Conservation (phyloP, 2,797 vertebrate species). For the Oreochromis grahami region DNA sequence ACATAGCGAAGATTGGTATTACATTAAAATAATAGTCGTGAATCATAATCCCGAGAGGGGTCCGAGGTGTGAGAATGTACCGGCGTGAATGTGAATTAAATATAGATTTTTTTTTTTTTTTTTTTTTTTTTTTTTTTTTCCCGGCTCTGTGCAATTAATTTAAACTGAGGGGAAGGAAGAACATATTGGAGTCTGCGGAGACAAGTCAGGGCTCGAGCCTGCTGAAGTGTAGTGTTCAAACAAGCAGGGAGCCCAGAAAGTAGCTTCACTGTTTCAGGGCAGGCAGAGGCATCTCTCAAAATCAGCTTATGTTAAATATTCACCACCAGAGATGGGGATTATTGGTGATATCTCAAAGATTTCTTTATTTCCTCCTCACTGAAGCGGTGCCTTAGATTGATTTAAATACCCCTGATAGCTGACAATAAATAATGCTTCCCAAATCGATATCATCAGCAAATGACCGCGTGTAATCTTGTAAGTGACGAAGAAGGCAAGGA, state of each 20-base stretch:
- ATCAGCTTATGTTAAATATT: background rate
- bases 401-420: background rate
- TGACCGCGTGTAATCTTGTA: background rate
- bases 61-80: constrained; percentile 1
- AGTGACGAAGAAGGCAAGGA: background rate
- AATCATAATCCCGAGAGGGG: background rate
- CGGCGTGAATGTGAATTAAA: constrained; percentile 5
- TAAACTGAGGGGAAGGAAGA: background rate
- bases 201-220: background rate
- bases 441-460: background rate
- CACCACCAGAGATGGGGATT: background rate
- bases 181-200: background rate
- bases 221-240: background rate
- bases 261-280: background rate
- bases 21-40: constrained; percentile 17
- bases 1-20: constrained; percentile 7
- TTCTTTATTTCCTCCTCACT: background rate
- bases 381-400: background rate
- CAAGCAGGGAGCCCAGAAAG: background rate
- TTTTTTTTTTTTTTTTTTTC: background rate
- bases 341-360: background rate
- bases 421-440: background rate
- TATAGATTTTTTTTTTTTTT: constrained; percentile 8
- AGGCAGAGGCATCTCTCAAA: background rate
- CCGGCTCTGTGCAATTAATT: background rate